Evolutionary conservation across 2,113 vertebrate species (phyloP).

Genomic region (Pristiophorus japonicus): DNA sequence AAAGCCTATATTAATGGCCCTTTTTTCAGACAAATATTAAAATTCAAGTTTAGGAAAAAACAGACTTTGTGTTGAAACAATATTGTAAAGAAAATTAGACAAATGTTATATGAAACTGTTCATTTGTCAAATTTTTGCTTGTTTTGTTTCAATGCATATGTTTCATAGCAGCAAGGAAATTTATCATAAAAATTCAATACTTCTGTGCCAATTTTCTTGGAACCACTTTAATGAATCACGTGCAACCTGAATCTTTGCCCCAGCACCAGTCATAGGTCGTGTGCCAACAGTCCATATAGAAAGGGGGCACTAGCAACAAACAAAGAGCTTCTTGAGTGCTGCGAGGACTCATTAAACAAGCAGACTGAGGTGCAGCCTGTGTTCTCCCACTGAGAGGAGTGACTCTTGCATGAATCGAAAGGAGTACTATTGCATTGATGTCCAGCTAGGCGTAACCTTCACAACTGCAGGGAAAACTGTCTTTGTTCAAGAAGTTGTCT

Average conservation of each 20-base stretch:
- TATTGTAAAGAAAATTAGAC: neutral
- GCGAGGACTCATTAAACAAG: neutral
- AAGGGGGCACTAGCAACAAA: neutral
- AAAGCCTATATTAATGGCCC: neutral
- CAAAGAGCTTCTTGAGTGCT: neutral
- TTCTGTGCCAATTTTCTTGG: neutral
- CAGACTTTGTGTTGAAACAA: neutral
- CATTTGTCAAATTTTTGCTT: neutral
- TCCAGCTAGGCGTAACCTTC: neutral
- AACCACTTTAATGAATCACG: neutral
- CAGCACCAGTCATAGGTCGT: neutral
- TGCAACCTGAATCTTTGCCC: neutral
- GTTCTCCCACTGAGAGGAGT: neutral
- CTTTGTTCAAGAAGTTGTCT: neutral
- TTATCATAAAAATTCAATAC: neutral
- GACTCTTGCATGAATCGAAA: no score
- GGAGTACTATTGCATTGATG: no score
- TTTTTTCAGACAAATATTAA: neutral
- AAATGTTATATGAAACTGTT: neutral
- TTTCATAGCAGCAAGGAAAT: neutral
- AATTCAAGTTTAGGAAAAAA: neutral
- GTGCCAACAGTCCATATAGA: neutral
- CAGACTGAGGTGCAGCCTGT: neutral
- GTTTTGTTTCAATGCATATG: neutral
- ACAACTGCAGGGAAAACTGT: neutral